phyloP scores from a whole-genome alignment of 53 echinoderm and acorn worm species.

The Apostichopus leukothele region DNA sequence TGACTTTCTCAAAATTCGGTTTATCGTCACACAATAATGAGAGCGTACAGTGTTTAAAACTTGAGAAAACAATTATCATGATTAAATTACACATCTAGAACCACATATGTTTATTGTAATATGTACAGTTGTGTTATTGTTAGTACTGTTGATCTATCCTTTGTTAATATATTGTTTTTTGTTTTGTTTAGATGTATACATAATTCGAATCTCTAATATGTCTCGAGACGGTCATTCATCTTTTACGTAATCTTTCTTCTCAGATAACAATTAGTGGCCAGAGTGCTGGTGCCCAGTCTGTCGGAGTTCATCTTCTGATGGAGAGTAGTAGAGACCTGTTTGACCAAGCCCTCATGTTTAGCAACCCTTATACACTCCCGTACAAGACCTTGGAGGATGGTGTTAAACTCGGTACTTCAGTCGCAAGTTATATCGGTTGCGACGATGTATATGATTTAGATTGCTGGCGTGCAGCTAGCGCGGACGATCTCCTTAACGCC shows the following conservation, averaged over 20 bases:
- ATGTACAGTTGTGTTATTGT: too few relatives aligned
- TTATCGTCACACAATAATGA: too few relatives aligned
- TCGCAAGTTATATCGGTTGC: slow-evolving; percentile 25
- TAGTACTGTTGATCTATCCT: too few relatives aligned
- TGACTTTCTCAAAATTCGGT: too few relatives aligned
- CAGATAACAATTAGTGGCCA: slow-evolving; percentile 49
- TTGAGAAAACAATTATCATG: too few relatives aligned
- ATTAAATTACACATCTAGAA: too few relatives aligned
- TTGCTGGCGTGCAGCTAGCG: slow-evolving; percentile 38
- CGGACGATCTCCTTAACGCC: slow-evolving; percentile 21
- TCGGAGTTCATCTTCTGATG: slow-evolving; percentile 31
- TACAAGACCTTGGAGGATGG: slow-evolving; percentile 32
- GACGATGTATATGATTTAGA: slow-evolving; percentile 17
- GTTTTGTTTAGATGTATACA: too few relatives aligned
- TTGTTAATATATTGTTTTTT: too few relatives aligned
- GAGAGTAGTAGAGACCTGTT: slow-evolving; percentile 41
- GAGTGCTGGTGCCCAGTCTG: slow-evolving; percentile 48
- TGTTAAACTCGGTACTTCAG: slow-evolving; percentile 24
- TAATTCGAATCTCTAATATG: too few relatives aligned
- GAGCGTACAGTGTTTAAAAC: too few relatives aligned
- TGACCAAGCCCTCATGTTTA: slow-evolving; percentile 41
- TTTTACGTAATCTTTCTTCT: background rate
- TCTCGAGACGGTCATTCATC: too few relatives aligned
- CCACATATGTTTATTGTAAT: too few relatives aligned
- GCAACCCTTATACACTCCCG: slow-evolving; percentile 47